These are phyloP conservation scores for Crepidodera aurea DNA, from an alignment of 2,888 invertebrate species.

Conservation along the genomic window DNA sequence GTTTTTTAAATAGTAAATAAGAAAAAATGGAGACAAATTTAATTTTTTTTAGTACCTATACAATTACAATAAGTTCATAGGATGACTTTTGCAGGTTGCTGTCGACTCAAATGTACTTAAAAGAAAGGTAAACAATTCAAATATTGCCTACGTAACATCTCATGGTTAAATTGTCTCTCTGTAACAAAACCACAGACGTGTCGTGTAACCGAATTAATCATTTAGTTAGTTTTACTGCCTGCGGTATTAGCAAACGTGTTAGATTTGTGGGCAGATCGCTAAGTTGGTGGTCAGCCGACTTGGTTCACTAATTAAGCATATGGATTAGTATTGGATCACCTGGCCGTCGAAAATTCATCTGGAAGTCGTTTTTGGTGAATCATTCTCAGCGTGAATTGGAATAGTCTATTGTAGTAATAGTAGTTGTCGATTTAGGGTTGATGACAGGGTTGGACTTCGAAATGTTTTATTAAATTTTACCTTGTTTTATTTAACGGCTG, in stretches of 20 bases:
- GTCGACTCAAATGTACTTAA: too few species aligned
- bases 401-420: slow-evolving; percentile 5
- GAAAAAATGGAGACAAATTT: too few species aligned
- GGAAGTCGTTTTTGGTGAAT: slow-evolving; percentile 52
- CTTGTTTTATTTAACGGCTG: too few species aligned
- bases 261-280: slow-evolving; percentile 27
- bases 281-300: slow-evolving; percentile 32
- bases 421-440: slow-evolving; percentile 5
- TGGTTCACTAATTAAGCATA: slow-evolving; percentile 47
- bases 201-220: slow-evolving; percentile 8
- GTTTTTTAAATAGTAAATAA: too few species aligned
- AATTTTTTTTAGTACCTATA: too few species aligned
- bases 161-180: background rate
- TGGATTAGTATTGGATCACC: slow-evolving; percentile 49
- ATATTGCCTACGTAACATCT: too few species aligned
- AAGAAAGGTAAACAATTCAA: too few species aligned
- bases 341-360: slow-evolving; percentile 53
- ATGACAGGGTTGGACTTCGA: slow-evolving; percentile 6
- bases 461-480: too few species aligned
- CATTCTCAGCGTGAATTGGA: slow-evolving; percentile 43
- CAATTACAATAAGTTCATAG: too few species aligned
- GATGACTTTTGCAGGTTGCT: too few species aligned
- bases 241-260: slow-evolving; percentile 14
- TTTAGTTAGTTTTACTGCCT: slow-evolving; percentile 12
- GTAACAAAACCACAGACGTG: background rate